These are phyloP conservation scores for Gnathonemus longibarbis DNA, from an alignment of 2,113 vertebrate genomes.

Conservation along the genomic window DNA sequence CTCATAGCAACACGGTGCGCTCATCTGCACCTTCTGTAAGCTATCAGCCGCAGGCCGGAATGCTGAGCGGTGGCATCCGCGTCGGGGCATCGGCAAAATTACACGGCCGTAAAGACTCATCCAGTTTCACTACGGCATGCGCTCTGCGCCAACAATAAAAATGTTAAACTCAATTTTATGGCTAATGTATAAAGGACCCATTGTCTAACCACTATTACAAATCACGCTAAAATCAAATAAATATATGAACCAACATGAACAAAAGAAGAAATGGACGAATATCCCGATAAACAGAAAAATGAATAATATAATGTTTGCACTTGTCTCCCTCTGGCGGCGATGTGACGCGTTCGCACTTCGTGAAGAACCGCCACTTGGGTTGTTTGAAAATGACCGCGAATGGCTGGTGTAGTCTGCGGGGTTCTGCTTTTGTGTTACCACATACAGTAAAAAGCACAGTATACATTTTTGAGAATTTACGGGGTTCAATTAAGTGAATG, in stretches of 20 bases:
- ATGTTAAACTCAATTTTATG: neutral
- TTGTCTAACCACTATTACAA: neutral
- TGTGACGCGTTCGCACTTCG: neutral
- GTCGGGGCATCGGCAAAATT: neutral
- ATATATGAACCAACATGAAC: neutral
- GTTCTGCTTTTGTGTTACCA: neutral
- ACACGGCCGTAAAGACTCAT: neutral
- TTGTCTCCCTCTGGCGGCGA: neutral
- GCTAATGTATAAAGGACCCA: neutral
- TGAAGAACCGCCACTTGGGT: neutral
- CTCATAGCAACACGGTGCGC: conserved; percentile 1
- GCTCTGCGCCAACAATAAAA: neutral
- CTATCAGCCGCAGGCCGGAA: neutral
- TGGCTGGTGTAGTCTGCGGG: neutral
- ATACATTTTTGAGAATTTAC: neutral
- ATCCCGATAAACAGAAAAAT: neutral
- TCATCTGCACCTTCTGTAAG: neutral
- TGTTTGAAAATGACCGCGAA: neutral
- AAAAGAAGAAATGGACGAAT: conserved; percentile 1
- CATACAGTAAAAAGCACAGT: neutral
- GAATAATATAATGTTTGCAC: neutral
- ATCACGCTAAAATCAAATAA: neutral
- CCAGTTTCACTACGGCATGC: neutral
- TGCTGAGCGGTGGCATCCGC: neutral
- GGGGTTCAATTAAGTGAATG: neutral